Base-by-base conservation (phyloP, 1,140 invertebrate species). In the Hycleus phaleratus region DNA sequence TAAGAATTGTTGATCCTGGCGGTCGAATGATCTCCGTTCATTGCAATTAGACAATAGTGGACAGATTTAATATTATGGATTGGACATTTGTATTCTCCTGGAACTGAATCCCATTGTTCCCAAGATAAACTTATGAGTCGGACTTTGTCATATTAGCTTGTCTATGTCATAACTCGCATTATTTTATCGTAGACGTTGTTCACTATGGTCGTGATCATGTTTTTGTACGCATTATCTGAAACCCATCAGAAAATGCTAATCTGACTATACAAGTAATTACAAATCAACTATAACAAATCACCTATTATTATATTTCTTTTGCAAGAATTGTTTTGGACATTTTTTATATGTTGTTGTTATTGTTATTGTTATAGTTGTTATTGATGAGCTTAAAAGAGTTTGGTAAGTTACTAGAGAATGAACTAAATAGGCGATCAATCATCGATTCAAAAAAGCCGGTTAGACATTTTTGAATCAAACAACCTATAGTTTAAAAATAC, bases 21-120 rank as follows among this genome's bases (percentile, higher is more conserved):
- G 58, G 62, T 67, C 64, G 60, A 32, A 32, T 32, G 32, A 32
- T 32, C 32, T 46, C 60, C 65, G 65, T 63, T 58, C 58, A 65
- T 65, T 56, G 65, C 65, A 65, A 67, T 67, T 67, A 67, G 65
- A 67, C 65, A 67, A 67, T 67, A 63, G 65, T 58, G 44, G 65
- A 67, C 65, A 65, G 63, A 67, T 67, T 67, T 67, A 67, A 67
- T 63, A 63, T 65, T 67, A 65, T 65, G 65, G 65, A 67, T 67
- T 63, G 61, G 52, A 48, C 65, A 65, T 67, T 67, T 67, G 65
- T 67, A 65, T 67, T 67, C 63, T 56, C 48, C 53, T 59, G 63
- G 59, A 65, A 65, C 61, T 65, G 63, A 65, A 61, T 63, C 57
- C 65, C 57, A 67, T 67, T 60, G 60, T 63, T 66, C 62, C 65